Evolutionary conservation across 2,113 vertebrate species (phyloP), one percentile per base, ranked within the genome.

Genomic region (Cynopterus brachyotis): DNA sequence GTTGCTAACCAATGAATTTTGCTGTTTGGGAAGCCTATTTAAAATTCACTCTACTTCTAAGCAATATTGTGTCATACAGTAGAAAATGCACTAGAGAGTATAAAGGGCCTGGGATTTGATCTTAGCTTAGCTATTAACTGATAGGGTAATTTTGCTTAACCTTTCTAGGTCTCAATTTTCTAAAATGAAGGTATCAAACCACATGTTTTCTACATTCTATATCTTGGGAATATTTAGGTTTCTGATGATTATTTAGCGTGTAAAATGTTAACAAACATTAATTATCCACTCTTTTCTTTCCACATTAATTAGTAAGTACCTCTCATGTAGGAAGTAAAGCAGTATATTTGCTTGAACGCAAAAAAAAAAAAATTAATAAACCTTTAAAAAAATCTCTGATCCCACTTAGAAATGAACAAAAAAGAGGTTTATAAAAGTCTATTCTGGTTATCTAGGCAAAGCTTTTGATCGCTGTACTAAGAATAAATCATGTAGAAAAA

Each of bases 401-500:
- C 24, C 62, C 11, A 50, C 64, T 81, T 78, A 91, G 88, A 75
- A 87, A 76, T 13, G 4, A 83, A 89, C 32, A 32, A 47, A 69
- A 89, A 66, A 24, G 12, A 67, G 35, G 8, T 78, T 83, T 94
- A 79, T 72, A 53, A 55, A 90, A 88, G n/a, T 89, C 76, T 88
- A 1, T 93, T 40, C 59, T 93, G 90, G 45, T 96, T 96, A 89
- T 79, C 62, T 79, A 47, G 70, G 78, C 19, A 94, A 96, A 72
- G 35, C 62, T 69, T 81, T 20, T 45, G 55, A 83, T 64, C 64
- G 76, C 35, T 57, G 26, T 59, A 87, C 59, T 88, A 83, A 75
- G 64, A 94, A 95, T 95, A 83, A 97, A 94, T 94, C 85, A 86
- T 22, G 30, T 42, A 84, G 85, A 79, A 95, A 96, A 95, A 87